A percentile compares a stretch with the other conserved stretches of the same genome.
phyloP scores from a whole-genome alignment of 1,140 invertebrate genomes.

The Heliothis subflexa region DNA sequence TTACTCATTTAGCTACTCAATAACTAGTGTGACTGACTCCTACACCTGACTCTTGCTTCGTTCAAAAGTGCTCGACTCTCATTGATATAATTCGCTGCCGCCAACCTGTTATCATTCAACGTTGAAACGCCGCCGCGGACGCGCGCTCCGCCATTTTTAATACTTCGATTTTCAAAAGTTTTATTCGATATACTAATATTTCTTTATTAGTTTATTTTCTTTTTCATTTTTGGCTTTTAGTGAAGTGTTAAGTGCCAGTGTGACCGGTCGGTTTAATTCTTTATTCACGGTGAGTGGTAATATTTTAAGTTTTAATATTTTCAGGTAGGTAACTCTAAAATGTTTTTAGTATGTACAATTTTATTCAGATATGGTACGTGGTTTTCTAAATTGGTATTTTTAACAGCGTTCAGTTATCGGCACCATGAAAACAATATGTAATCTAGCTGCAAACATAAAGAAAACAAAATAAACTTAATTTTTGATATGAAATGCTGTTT shows the following conservation, averaged over 20 bases:
- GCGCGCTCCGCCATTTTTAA: constrained; percentile 51
- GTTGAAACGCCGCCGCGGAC: constrained; percentile 55
- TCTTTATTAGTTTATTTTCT: neutral
- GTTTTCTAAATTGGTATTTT: too few species aligned
- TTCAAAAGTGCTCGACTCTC: constrained; percentile 33
- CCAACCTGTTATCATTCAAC: constrained; percentile 67
- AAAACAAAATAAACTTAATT: too few species aligned
- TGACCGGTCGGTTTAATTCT: neutral
- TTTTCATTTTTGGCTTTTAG: constrained; percentile 8
- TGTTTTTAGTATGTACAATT: neutral
- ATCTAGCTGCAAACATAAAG: too few species aligned
- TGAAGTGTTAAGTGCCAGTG: constrained; percentile 35
- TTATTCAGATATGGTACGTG: too few species aligned
- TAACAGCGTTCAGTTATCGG: too few species aligned
- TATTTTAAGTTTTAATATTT: neutral
- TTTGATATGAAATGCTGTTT: too few species aligned
- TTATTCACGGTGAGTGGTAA: constrained; percentile 4
- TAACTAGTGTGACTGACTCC: constrained; percentile 47
- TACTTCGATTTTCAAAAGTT: constrained; percentile 48
- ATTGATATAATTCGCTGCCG: constrained; percentile 62
- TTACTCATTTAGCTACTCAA: constrained; percentile 36
- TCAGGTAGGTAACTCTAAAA: neutral
- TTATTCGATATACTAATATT: constrained; percentile 31
- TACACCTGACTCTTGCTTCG: constrained; percentile 61
- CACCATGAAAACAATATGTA: too few species aligned